Evolutionary conservation across 2,888 invertebrate species (phyloP).

Genomic region (Bombyx huttoni): DNA sequence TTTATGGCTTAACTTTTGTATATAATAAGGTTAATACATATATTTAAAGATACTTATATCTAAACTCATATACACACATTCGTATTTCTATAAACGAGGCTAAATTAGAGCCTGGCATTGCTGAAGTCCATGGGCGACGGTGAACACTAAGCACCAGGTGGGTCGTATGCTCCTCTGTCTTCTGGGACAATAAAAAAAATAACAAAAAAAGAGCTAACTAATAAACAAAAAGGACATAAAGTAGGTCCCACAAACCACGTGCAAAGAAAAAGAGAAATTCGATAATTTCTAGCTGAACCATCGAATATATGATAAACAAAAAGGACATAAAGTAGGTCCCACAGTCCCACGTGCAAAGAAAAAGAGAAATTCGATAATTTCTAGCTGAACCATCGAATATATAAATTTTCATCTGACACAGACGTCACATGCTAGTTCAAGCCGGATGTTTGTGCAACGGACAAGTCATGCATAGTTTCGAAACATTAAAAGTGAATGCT

Average conservation of each 20-base stretch:
- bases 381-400: conserved; percentile 18
- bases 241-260: conserved; percentile 8
- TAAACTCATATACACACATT: too few relatives aligned
- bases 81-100: too few relatives aligned
- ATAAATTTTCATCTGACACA: conserved; percentile 21
- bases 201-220: too few relatives aligned
- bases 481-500: conserved; percentile 61
- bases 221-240: background rate
- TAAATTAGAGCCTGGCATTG: too few relatives aligned
- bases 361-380: conserved; percentile 7
- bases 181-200: too few relatives aligned
- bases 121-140: too few relatives aligned
- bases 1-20: too few relatives aligned
- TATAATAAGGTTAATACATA: too few relatives aligned
- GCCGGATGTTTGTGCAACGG: conserved; percentile 62
- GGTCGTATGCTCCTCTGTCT: too few relatives aligned
- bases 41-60: too few relatives aligned
- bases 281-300: conserved; percentile 13
- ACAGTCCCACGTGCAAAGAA: conserved; percentile 10
- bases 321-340: conserved; percentile 6
- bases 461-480: conserved; percentile 57
- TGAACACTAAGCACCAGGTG: too few relatives aligned
- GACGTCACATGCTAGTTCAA: conserved; percentile 26
- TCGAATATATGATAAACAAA: conserved; percentile 12
- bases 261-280: conserved; percentile 5